phyloP scores from a whole-genome alignment of 1,140 invertebrate genomes.

The Tigriopus japonicus region DNA sequence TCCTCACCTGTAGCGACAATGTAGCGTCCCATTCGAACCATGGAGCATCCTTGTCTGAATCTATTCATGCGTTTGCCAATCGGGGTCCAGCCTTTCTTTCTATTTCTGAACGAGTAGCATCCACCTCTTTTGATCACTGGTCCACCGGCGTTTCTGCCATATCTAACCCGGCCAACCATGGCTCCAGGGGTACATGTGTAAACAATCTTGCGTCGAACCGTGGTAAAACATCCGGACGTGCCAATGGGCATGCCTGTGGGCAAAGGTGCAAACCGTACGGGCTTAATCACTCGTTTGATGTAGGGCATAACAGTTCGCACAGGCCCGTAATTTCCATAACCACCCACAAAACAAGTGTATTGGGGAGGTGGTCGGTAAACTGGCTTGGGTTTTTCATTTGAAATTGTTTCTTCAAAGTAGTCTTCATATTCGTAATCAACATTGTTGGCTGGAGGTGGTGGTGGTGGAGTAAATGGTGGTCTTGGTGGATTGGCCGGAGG shows the following conservation, averaged over 20 bases:
- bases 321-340: too few relatives aligned
- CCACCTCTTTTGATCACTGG: background rate
- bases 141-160: background rate
- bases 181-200: slow-evolving; percentile 1
- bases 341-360: too few relatives aligned
- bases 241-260: background rate
- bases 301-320: too few relatives aligned
- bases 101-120: background rate
- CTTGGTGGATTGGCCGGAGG: too few relatives aligned
- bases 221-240: background rate
- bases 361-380: too few relatives aligned
- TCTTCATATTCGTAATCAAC: too few relatives aligned
- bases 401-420: too few relatives aligned
- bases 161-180: background rate
- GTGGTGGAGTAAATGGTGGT: too few relatives aligned
- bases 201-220: background rate
- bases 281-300: too few relatives aligned
- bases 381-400: too few relatives aligned
- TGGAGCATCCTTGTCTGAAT: background rate
- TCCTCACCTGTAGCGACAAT: background rate
- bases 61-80: background rate
- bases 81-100: background rate
- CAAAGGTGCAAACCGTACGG: background rate
- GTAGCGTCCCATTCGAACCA: slow-evolving; percentile 1
- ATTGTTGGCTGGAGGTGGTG: too few relatives aligned